A percentile compares a stretch with the other conserved stretches of the same genome.
phyloP scores from a whole-genome alignment of 2,888 invertebrate species.

The Thera britannica region DNA sequence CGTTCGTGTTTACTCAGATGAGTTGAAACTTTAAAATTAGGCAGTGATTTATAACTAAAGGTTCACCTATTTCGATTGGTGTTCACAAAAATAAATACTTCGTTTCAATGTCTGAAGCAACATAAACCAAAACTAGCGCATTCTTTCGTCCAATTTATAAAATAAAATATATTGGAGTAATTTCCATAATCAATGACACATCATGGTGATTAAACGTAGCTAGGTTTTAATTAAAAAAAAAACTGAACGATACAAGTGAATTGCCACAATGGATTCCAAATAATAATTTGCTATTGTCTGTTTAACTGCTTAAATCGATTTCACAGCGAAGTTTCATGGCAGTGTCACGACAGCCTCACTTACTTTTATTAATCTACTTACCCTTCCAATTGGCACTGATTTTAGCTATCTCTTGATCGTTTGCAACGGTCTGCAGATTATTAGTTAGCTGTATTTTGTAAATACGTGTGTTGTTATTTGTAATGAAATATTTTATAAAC shows the following conservation, averaged over 20 bases:
- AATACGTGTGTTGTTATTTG: no score
- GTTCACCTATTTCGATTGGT: constrained; percentile 10
- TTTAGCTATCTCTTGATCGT: no score
- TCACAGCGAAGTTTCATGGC: neutral
- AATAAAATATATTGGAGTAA: neutral
- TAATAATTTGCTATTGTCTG: neutral
- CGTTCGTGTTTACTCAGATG: constrained; percentile 78
- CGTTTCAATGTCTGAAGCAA: neutral
- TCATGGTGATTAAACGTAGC: neutral
- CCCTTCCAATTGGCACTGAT: no score
- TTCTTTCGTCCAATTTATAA: neutral
- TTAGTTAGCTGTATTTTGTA: no score
- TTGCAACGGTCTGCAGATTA: no score
- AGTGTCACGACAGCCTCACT: neutral
- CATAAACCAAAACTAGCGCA: neutral
- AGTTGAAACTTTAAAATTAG: constrained; percentile 75
- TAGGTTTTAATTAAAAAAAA: neutral
- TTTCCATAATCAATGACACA: neutral
- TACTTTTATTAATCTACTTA: neutral
- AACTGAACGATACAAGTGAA: neutral
- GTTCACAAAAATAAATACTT: constrained; percentile 10
- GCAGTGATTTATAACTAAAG: constrained; percentile 54
- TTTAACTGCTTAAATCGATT: neutral
- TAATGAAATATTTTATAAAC: no score
- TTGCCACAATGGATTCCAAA: neutral